Evolutionary conservation across 2,888 invertebrate genomes (phyloP), one percentile per base, ranked within the genome.

Genomic region (Pinctada fucata): DNA sequence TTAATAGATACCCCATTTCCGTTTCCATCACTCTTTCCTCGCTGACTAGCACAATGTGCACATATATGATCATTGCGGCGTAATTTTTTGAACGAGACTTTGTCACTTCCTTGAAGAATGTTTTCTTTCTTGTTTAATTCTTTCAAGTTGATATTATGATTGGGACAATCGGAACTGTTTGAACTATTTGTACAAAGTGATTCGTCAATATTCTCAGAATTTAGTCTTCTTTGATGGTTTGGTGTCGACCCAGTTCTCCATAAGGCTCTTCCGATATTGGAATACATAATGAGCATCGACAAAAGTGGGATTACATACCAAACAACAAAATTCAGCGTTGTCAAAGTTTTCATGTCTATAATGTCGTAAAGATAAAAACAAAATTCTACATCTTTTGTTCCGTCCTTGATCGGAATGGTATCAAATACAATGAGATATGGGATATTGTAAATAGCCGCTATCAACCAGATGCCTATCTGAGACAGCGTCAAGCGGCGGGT

Each of bases 341-440:
- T 83, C 3, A 85, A 69, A 10, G 80, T 79, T 76, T 85, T 86
- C 63, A 86, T 79, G n/a, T 80, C 71, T 2, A 82, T 58, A 49
- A 79, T 66, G 0, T 79, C 74, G 50, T 75, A 75, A n/a, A 76
- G 67, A 4, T 78, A 79, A 65, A 85, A 86, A 69, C 85, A 86
- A 49, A 80, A 86, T 45, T 81, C 81, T 10, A 76, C 79, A n/a
- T 69, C 76, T 6, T 6, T 13, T 45, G 66, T 31, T n/a, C 82
- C 79, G 8, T 71, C 72, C 2, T n/a, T 47, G 10, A 95, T 95
- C 31, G 94, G 94, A 73, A 96, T 95, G 0, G 96, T 96, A 90
- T 96, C 95, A 85, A 96, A 96, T 94, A 96, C 96, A 85, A 96
- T 94, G 90, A 97, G 95, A 90, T 96, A 96, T 0, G 97, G 97